These are phyloP conservation scores for Irena cyanogastra DNA, from an alignment of 2,113 vertebrate genomes.

Conservation along the genomic window DNA sequence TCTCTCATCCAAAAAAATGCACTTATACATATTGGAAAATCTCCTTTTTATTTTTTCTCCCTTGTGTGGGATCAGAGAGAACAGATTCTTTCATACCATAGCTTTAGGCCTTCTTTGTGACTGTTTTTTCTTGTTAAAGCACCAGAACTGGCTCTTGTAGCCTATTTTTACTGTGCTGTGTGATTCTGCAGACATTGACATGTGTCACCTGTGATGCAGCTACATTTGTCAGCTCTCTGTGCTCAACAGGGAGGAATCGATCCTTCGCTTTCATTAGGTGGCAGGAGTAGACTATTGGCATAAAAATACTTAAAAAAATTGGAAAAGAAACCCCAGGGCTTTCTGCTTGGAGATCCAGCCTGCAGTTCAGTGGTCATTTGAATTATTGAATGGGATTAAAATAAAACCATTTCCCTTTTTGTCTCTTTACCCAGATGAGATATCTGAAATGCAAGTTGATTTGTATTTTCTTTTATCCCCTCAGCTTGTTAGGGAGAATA, in stretches of 20 bases:
- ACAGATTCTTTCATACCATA: constrained; percentile 52
- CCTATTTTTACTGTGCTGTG: constrained; percentile 53
- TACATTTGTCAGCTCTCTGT: constrained; percentile 53
- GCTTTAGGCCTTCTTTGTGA: constrained; percentile 64
- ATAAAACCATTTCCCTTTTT: constrained; percentile 61
- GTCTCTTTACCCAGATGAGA: constrained; percentile 55
- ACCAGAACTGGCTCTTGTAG: constrained; percentile 33
- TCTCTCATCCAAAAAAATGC: constrained; percentile 31
- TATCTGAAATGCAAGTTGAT: constrained; percentile 69
- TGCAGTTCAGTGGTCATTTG: constrained; percentile 64
- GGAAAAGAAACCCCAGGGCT: constrained; percentile 38
- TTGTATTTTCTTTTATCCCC: constrained; percentile 69
- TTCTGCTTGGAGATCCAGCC: constrained; percentile 53
- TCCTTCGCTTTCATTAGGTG: constrained; percentile 59
- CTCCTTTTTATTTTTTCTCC: constrained; percentile 43
- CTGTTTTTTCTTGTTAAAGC: constrained; percentile 62
- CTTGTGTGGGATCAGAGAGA: constrained; percentile 53
- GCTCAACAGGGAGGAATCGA: constrained; percentile 61
- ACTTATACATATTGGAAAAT: constrained; percentile 56
- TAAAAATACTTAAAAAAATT: constrained; percentile 53
- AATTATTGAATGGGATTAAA: constrained; percentile 72
- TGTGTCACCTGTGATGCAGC: constrained; percentile 60
- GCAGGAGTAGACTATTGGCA: constrained; percentile 61
- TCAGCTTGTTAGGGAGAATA: constrained; percentile 63
- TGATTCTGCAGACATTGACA: constrained; percentile 66